phyloP scores from a whole-genome alignment of 2,113 vertebrate species.

The Laticauda laticaudata region DNA sequence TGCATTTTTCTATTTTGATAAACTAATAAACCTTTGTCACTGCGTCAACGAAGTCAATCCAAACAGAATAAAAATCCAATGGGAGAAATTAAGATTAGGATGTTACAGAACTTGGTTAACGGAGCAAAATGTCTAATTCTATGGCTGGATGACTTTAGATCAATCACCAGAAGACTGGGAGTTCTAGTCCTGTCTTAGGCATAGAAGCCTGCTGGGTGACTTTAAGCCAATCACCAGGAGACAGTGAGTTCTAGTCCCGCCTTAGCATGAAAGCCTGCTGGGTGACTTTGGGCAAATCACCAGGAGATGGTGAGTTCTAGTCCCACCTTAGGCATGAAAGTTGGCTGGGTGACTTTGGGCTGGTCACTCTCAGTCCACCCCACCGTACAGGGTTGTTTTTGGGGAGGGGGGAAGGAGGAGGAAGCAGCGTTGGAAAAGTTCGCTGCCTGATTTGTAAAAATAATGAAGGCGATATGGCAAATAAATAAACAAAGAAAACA shows the following conservation, averaged over 20 bases:
- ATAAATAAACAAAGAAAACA: background rate
- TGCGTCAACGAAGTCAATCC: background rate
- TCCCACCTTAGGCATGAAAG: background rate
- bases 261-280: rapidly evolving
- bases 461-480: background rate
- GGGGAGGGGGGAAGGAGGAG: too few relatives aligned
- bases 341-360: background rate
- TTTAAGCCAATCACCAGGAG: too few relatives aligned
- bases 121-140: background rate
- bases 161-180: too few relatives aligned
- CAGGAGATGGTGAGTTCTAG: too few relatives aligned
- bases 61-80: background rate
- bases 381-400: background rate
- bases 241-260: too few relatives aligned
- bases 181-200: too few relatives aligned
- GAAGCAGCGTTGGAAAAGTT: background rate
- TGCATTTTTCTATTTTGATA: background rate
- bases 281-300: too few relatives aligned
- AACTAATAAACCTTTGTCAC: background rate
- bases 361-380: too few relatives aligned
- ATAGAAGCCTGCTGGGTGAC: rapidly evolving
- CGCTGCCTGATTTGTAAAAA: background rate
- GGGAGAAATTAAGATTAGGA: background rate
- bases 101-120: background rate
- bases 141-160: background rate